Evolutionary conservation across 2,888 invertebrate species (phyloP), one percentile per base, ranked within the genome.

Genomic region (Ophion costatus): DNA sequence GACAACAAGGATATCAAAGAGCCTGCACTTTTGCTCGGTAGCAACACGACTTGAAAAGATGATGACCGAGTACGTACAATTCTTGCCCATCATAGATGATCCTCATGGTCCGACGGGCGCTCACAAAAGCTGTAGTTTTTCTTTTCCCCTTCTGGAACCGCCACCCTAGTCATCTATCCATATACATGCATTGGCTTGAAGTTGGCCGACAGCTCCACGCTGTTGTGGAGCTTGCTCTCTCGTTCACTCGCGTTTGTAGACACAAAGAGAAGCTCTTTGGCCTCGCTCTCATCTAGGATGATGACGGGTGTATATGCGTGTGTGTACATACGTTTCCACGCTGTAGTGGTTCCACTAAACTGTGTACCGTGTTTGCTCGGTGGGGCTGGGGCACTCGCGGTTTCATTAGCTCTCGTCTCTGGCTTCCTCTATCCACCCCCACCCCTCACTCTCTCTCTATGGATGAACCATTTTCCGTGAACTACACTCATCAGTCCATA

Each of bases 331-430:
- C 69, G 63, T 83, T 69, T 51, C n/a, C 29, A 61, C 33, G 61
- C 78, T 79, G 63, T 63, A 57, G 67, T 66, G 69, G 66, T 33
- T 77, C 56, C 70, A 22, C 76, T 66, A 82, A 82, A 76, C 82
- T 66, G 76, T 66, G 71, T 80, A 76, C 66, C 14, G 61, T 83
- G 79, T 83, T 83, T 83, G 78, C 79, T 63, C 69, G 38, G 38
- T 74, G 79, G 51, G 67, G 74, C 74, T 59, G 64, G 69, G 51
- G 45, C 38, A 64, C 79, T 79, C 79, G 83, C 73, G 83, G 83
- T 83, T 79, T 83, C 83, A 83, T 83, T 83, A 83, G 79, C 82
- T 42, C 61, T 82, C 70, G 45, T 63, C 76, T 61, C 70, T 57
- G 24, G 24, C 38, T 38, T 9, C 9, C 38, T 38, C 38, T 38